These are phyloP conservation scores for Galerucella calmariensis DNA, from an alignment of 2,888 invertebrate species.

Conservation along the genomic window DNA sequence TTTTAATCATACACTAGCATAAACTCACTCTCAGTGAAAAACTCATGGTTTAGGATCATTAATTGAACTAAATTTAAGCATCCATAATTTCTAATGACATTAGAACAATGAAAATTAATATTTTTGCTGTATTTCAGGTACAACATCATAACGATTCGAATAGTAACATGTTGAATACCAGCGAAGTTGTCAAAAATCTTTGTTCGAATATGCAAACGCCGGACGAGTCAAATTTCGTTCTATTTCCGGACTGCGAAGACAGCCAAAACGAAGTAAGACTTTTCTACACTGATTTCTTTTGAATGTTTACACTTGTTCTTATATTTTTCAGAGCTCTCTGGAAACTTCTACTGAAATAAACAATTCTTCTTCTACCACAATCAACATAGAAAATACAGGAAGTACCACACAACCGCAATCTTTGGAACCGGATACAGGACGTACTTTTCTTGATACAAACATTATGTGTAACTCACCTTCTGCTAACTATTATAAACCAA, in stretches of 20 bases:
- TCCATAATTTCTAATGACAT: background rate
- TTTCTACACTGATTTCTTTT: background rate
- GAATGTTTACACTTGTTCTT: too few species aligned
- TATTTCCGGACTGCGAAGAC: slow-evolving; percentile 70
- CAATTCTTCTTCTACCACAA: background rate
- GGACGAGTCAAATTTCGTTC: slow-evolving; percentile 68
- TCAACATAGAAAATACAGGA: slow-evolving; percentile 19
- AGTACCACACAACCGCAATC: slow-evolving; percentile 45
- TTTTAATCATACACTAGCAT: too few species aligned
- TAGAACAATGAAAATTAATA: background rate
- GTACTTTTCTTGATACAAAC: slow-evolving; percentile 68
- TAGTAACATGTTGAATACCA: slow-evolving; percentile 58
- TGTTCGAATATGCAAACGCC: slow-evolving; percentile 60
- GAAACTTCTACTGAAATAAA: slow-evolving; percentile 24
- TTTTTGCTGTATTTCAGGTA: slow-evolving; percentile 17
- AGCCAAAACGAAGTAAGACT: slow-evolving; percentile 44
- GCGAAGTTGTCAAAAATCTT: slow-evolving; percentile 60
- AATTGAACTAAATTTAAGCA: too few species aligned
- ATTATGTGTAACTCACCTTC: slow-evolving; percentile 71
- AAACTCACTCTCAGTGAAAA: too few species aligned
- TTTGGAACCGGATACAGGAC: slow-evolving; percentile 56
- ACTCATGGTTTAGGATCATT: too few species aligned
- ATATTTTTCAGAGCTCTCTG: slow-evolving; percentile 32
- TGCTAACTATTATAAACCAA: slow-evolving; percentile 82
- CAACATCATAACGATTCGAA: slow-evolving; percentile 44